These are phyloP conservation scores for Platypus cylindrus DNA, from an alignment of 2,888 invertebrate genomes.

Conservation along the genomic window DNA sequence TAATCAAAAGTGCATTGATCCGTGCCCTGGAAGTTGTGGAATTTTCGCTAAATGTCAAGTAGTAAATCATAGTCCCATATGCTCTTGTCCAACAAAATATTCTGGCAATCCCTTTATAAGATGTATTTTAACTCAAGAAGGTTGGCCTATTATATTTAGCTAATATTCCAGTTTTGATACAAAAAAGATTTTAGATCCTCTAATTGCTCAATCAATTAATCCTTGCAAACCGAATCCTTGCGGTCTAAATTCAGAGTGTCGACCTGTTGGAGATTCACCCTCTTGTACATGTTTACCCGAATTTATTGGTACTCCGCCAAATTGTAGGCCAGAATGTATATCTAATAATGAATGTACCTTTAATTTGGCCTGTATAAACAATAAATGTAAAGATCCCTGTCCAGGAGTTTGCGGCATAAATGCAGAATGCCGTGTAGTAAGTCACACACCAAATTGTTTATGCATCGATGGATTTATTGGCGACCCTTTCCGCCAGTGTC, in stretches of 20 bases:
- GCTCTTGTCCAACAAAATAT: slow-evolving; percentile 53
- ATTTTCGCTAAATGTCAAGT: slow-evolving; percentile 61
- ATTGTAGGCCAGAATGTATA: slow-evolving; percentile 69
- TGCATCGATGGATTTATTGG: slow-evolving; percentile 57
- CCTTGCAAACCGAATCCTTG: slow-evolving; percentile 72
- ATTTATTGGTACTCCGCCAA: slow-evolving; percentile 57
- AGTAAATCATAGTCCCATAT: slow-evolving; percentile 69
- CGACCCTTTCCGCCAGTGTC: slow-evolving; percentile 62
- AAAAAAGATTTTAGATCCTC: slow-evolving; percentile 26
- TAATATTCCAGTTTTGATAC: neutral
- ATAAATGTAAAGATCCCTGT: slow-evolving; percentile 67
- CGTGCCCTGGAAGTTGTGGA: slow-evolving; percentile 76
- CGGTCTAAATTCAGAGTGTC: slow-evolving; percentile 66
- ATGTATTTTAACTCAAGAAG: slow-evolving; percentile 40
- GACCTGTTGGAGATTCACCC: slow-evolving; percentile 50
- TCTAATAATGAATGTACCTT: slow-evolving; percentile 62
- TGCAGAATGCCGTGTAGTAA: slow-evolving; percentile 61
- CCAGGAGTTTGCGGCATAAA: slow-evolving; percentile 57
- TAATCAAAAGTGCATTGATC: slow-evolving; percentile 68
- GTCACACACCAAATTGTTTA: slow-evolving; percentile 59
- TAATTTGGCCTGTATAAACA: slow-evolving; percentile 58
- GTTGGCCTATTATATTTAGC: too few species aligned
- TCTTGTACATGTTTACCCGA: slow-evolving; percentile 61
- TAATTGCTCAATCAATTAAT: slow-evolving; percentile 36
- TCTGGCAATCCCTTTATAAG: slow-evolving; percentile 66